phyloP scores from a whole-genome alignment of 1,140 invertebrate species.

The Grapholita molesta region DNA sequence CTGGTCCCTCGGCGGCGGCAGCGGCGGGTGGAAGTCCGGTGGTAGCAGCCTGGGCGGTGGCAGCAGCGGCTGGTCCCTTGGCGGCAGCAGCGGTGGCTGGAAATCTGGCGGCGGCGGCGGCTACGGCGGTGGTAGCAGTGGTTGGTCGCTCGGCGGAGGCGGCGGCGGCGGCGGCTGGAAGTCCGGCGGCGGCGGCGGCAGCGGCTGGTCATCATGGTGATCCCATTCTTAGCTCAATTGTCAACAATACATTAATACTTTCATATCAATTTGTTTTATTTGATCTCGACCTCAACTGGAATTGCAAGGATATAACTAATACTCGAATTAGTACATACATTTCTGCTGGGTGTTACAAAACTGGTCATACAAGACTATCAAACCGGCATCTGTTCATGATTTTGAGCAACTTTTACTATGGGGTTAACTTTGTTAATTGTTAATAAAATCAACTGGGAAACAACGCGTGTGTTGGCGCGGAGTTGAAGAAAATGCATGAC shows the following conservation, averaged over 20 bases:
- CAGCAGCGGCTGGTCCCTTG: slow-evolving; percentile 32
- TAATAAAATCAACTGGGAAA: too few species aligned
- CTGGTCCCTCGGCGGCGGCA: slow-evolving; percentile 21
- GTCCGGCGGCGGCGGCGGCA: slow-evolving; percentile 20
- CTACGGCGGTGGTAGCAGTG: slow-evolving; percentile 39
- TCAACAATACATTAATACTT: slow-evolving; percentile 51
- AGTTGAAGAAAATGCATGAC: too few species aligned
- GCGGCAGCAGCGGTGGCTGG: slow-evolving; percentile 31
- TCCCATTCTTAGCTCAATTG: slow-evolving; percentile 33
- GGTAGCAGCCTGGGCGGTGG: slow-evolving; percentile 22
- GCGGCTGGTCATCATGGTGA: slow-evolving; percentile 40
- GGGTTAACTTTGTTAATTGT: too few species aligned
- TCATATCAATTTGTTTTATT: slow-evolving; percentile 17
- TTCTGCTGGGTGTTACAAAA: too few species aligned
- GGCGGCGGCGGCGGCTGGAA: slow-evolving; percentile 23
- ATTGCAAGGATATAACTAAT: too few species aligned
- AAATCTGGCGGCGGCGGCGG: slow-evolving; percentile 11
- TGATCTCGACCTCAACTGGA: background rate
- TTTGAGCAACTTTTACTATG: too few species aligned
- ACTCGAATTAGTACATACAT: too few species aligned
- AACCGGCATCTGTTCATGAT: too few species aligned
- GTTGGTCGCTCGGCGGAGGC: slow-evolving; percentile 34
- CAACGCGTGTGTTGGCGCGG: too few species aligned
- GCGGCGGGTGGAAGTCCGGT: slow-evolving; percentile 29
- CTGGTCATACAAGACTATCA: too few species aligned